Conservation (phyloP, 2,888 invertebrate species). For the Macrophya alboannulata region DNA sequence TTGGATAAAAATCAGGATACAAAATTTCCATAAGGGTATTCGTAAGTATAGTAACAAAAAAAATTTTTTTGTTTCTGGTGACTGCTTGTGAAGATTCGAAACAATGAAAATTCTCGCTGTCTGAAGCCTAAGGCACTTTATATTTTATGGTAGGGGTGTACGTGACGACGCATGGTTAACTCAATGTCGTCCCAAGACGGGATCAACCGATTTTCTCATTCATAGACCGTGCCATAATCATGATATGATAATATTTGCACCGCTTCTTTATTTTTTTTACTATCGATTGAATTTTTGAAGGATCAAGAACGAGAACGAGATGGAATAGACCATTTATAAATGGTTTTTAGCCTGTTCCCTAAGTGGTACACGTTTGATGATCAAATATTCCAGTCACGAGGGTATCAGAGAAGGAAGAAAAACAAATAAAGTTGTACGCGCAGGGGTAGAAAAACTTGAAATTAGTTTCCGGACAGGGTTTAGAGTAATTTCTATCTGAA, state of each 20-base stretch:
- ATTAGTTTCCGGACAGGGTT: constrained; percentile 34
- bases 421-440: not conserved
- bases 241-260: constrained; percentile 12
- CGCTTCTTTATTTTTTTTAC: not conserved
- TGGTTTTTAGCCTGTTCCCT: not conserved
- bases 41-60: not conserved
- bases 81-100: not conserved
- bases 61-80: not conserved
- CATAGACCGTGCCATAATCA: not conserved
- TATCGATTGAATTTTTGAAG: not conserved
- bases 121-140: not conserved
- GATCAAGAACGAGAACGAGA: not conserved
- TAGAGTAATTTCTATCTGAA: constrained; percentile 38
- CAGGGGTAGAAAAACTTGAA: constrained; percentile 23
- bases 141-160: constrained; percentile 11
- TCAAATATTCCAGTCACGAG: constrained; percentile 28
- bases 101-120: not conserved
- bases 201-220: constrained; percentile 4
- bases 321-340: constrained; percentile 11
- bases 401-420: not conserved
- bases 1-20: not conserved
- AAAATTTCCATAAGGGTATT: not conserved
- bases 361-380: constrained; percentile 24
- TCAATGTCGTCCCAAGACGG: not conserved
- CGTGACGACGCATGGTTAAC: not conserved